These are phyloP conservation scores for Propithecus deckenii DNA, from an alignment of 2,797 vertebrate species.

Conservation along the genomic window DNA sequence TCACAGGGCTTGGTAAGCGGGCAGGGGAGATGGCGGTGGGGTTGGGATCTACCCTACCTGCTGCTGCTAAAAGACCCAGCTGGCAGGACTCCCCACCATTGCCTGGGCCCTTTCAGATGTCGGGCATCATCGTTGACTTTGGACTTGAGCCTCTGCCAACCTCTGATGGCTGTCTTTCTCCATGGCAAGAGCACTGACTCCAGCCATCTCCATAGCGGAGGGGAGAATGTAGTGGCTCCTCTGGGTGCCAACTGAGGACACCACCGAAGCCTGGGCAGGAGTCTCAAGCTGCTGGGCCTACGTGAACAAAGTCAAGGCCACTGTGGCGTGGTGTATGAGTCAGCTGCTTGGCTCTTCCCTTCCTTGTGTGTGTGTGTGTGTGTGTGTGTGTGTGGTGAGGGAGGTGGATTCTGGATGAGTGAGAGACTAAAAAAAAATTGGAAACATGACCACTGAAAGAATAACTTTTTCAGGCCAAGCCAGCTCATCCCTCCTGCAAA, in stretches of 20 bases:
- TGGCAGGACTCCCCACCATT: neutral
- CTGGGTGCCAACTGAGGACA: slow-evolving; percentile 42
- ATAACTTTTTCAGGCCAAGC: slow-evolving; percentile 36
- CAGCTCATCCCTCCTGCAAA: neutral
- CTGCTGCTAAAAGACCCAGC: neutral
- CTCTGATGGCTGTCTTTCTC: neutral
- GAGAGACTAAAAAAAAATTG: slow-evolving; percentile 39
- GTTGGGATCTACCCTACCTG: neutral
- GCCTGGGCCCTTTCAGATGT: neutral
- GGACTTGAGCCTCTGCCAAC: neutral
- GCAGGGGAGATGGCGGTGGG: neutral
- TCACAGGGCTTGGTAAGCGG: neutral
- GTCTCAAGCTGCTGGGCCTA: slow-evolving; percentile 1
- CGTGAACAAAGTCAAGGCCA: slow-evolving; percentile 58
- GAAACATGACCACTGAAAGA: slow-evolving; percentile 48
- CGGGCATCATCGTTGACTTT: neutral
- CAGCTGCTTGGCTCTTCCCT: slow-evolving; percentile 47
- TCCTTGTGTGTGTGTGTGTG: neutral
- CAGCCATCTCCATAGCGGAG: neutral
- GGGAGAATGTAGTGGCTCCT: neutral
- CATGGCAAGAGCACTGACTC: neutral
- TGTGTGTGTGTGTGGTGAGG: neutral
- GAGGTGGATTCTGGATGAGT: slow-evolving; percentile 41
- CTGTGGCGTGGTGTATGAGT: slow-evolving; percentile 32
- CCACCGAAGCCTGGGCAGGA: neutral